These are phyloP conservation scores for Ischnus inquisitorius DNA, from an alignment of 2,888 invertebrate genomes.

Conservation along the genomic window DNA sequence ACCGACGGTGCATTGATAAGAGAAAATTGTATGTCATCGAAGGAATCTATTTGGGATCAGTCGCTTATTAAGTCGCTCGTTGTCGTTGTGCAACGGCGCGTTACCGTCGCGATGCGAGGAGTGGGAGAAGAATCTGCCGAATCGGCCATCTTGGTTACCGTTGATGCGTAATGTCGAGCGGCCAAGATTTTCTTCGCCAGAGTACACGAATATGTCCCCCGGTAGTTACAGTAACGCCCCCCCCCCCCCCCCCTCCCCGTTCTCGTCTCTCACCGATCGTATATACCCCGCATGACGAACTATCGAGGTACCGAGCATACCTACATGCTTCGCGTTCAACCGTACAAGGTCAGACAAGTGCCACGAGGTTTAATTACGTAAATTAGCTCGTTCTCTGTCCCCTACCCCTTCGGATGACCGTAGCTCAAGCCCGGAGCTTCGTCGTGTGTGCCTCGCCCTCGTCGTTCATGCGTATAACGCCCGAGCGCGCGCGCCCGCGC, in stretches of 20 bases:
- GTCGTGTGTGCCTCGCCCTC: constrained; percentile 30
- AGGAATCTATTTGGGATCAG: constrained; percentile 82
- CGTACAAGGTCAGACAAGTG: constrained; percentile 81
- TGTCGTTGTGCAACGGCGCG: constrained; percentile 69
- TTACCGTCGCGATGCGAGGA: not conserved
- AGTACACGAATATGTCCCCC: constrained; percentile 43
- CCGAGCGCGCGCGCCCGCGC: not conserved
- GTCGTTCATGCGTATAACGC: constrained; percentile 14
- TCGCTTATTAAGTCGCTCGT: constrained; percentile 77
- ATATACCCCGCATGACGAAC: constrained; percentile 29
- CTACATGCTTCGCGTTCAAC: constrained; percentile 72
- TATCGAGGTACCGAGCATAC: constrained; percentile 9
- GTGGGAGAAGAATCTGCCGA: not conserved
- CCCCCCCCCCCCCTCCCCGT: constrained; percentile 63
- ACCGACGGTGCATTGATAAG: constrained; percentile 73
- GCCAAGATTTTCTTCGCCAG: constrained; percentile 58
- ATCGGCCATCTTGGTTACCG: constrained; percentile 3
- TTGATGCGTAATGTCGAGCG: constrained; percentile 14
- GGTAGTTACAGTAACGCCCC: constrained; percentile 68
- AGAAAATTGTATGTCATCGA: constrained; percentile 80
- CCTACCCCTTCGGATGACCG: constrained; percentile 47
- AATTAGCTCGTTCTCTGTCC: constrained; percentile 77
- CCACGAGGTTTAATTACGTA: constrained; percentile 82
- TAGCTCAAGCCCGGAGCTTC: constrained; percentile 27
- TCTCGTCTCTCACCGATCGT: too few relatives aligned